Base-by-base conservation (phyloP, 2,113 vertebrate genomes). In the Peromyscus polionotus region DNA sequence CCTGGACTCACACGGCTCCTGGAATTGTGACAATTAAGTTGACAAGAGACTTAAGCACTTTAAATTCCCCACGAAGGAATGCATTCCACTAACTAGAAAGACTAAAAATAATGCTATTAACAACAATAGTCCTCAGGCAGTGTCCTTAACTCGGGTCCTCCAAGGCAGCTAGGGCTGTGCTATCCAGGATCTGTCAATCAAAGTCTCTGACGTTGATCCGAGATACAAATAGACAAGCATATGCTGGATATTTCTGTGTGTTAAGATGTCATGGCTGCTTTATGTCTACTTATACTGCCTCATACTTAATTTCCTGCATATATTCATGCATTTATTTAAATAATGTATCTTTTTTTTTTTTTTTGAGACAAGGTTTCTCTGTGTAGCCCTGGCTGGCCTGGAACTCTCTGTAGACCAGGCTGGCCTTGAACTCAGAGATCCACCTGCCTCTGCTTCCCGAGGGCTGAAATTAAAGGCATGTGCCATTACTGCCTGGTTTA, bases 61-160 rank as follows among this genome's bases (percentile, higher is more conserved):
- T 92, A 95, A 97, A 94, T 96, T 97, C 96, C 88, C 87, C 65
- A 12, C 88, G 95, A 84, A 97, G 94, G 96, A 97, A 97, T 96
- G 91, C 88, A 68, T 94, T 61, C 88, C 76, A 65, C 76, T 61
- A 88, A 95, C 93, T 3, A 95, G 87, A 95, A 94, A 89, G 24
- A 86, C 92, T 97, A 96, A 97, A 97, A 97, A 97, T 97, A 97
- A 95, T 95, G 84, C 95, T 48, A 73, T 77, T 42, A 89, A 75
- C 54, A 85, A 68, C 73, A 86, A 8, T 95, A 85, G 93, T 91
- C 80, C 70, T 85, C 76, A 36, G 0, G 7, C 67, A 31, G 61
- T 81, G 67, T 94, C 79, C 84, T 94, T 88, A 57, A 1, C 57
- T 80, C 36, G 5, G 84, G 79, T 65, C 67, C 51, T 89, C 51